Evolutionary conservation across 2,113 vertebrate genomes (phyloP), one percentile per base, ranked within the genome.

Genomic region (Emydura subglobosa): DNA sequence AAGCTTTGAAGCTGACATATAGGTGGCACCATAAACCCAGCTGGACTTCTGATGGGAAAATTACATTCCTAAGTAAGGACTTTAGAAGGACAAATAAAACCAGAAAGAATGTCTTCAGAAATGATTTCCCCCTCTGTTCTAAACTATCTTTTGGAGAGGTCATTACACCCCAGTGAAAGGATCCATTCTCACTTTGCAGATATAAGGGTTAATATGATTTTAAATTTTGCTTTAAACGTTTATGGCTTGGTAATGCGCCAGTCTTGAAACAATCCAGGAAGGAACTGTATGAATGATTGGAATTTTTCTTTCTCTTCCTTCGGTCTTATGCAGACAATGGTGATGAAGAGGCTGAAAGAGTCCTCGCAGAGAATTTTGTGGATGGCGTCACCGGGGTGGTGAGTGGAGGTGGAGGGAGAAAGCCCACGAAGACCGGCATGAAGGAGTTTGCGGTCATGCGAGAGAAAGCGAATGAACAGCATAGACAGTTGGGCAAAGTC

Each of bases 401-500:
- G 94, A 97, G 95, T 0, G 97, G 98, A 16, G 59, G 84, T 0
- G 85, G 96, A 0, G 91, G 96, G 82, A 97, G 98, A 92, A 98
- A 98, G 88, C 94, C 97, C 7, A 79, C 95, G n/a, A 98, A 98
- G 91, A 86, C 96, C 0, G 98, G 97, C 91, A 97, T 98, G 97
- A 99, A 98, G 97, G 98, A 98, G 54, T 80, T 98, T 54, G 98
- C 98, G 0, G 96, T 98, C 85, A 96, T 98, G 85, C 97, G 98
- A 76, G 98, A 98, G 95, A 98, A 98, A 92, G 98, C 97, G 91
- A 97, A 96, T 0, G 98, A 98, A 76, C 98, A 98, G 95, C 98
- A 98, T 88, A 97, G 98, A 72, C 97, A 98, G 91, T 96, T 99
- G 98, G 98, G 97, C 88, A 98, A 98, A 91, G 95, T 95, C 0